Conservation (phyloP, 1,140 invertebrate genomes). For the Drosophila subobscura region DNA sequence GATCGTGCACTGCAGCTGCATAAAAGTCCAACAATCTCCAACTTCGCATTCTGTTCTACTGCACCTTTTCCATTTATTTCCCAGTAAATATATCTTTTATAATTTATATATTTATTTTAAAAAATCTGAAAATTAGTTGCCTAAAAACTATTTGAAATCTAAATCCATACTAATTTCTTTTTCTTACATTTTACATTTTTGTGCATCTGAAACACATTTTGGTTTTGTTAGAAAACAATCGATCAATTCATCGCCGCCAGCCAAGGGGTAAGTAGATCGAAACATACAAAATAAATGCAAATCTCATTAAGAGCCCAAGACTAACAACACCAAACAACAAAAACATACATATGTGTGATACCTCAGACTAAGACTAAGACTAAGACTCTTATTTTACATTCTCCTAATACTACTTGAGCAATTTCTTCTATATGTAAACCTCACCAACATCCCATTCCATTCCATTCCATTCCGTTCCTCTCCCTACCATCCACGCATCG, state of each 20-base stretch:
- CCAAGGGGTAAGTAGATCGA: slow-evolving; percentile 72
- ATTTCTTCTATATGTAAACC: slow-evolving; percentile 34
- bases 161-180: slow-evolving; percentile 77
- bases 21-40: no score
- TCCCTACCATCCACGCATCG: slow-evolving; percentile 24
- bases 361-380: slow-evolving; percentile 12
- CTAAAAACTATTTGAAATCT: slow-evolving; percentile 14
- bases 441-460: slow-evolving; percentile 38
- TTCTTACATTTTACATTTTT: slow-evolving; percentile 74
- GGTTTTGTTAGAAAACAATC: slow-evolving; percentile 80
- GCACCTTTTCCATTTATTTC: no score
- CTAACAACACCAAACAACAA: slow-evolving; percentile 21
- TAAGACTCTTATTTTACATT: slow-evolving; percentile 16
- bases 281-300: slow-evolving; percentile 26
- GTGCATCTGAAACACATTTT: slow-evolving; percentile 70
- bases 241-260: slow-evolving; percentile 77
- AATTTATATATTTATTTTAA: neutral
- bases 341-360: neutral
- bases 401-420: slow-evolving; percentile 29
- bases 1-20: no score
- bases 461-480: slow-evolving; percentile 42
- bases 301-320: slow-evolving; percentile 15
- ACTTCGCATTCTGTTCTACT: no score
- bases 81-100: neutral
- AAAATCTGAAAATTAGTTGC: neutral